Evolutionary conservation across 2,888 invertebrate genomes (phyloP).

Genomic region (Melanophora roralis): DNA sequence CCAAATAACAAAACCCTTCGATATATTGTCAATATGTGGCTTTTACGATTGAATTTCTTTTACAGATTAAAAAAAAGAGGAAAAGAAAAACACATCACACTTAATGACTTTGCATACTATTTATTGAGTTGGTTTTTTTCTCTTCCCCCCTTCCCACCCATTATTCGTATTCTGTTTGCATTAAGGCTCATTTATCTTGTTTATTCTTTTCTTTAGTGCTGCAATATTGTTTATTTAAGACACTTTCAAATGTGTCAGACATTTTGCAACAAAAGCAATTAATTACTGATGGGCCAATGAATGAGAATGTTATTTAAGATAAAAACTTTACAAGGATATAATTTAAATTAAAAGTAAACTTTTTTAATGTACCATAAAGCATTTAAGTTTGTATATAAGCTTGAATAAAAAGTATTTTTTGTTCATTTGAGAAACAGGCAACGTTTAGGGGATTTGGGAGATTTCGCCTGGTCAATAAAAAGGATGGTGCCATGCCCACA

Average conservation of each 20-base stretch:
- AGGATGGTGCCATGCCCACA: no score
- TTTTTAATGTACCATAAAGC: neutral
- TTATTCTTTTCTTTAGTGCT: slow-evolving; percentile 15
- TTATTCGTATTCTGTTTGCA: neutral
- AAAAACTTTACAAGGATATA: neutral
- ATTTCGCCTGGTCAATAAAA: no score
- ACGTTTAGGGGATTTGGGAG: no score
- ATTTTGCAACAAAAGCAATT: slow-evolving; percentile 7
- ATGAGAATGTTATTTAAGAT: slow-evolving; percentile 1
- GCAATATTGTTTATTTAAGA: slow-evolving; percentile 47
- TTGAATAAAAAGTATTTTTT: no score
- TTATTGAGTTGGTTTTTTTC: neutral
- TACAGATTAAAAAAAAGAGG: slow-evolving; percentile 6
- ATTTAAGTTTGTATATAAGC: no score
- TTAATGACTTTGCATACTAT: slow-evolving; percentile 27
- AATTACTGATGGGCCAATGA: slow-evolving; percentile 37
- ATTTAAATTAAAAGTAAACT: no score
- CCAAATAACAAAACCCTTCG: neutral
- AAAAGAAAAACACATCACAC: neutral
- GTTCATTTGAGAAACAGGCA: no score
- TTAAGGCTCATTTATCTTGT: slow-evolving; percentile 41
- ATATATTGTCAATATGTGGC: slow-evolving; percentile 8
- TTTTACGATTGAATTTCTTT: slow-evolving; percentile 45
- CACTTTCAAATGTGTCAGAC: slow-evolving; percentile 16
- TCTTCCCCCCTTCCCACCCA: neutral